Conservation (phyloP, 2,888 invertebrate genomes). For the Amiota mariae region DNA sequence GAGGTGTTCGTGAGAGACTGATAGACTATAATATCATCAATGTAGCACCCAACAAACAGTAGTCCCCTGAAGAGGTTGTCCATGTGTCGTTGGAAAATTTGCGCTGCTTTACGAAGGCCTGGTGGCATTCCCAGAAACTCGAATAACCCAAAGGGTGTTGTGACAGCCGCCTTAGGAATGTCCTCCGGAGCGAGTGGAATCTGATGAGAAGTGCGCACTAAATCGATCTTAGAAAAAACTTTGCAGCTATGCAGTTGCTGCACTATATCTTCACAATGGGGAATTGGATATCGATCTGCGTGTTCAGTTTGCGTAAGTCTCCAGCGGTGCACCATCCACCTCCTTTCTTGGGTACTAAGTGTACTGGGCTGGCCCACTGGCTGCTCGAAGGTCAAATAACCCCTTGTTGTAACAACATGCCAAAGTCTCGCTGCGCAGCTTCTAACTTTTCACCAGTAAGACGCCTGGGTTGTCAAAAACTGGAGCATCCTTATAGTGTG, state of each 20-base stretch:
- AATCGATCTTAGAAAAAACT: too few species aligned
- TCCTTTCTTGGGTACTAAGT: not conserved
- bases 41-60: not conserved
- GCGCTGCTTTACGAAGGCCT: not conserved
- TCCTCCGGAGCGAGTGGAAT: not conserved
- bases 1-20: not conserved
- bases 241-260: too few species aligned
- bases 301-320: too few species aligned
- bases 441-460: too few species aligned
- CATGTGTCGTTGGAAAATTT: not conserved
- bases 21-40: not conserved
- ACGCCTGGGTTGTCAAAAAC: too few species aligned
- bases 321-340: too few species aligned
- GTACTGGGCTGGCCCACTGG: not conserved
- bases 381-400: not conserved
- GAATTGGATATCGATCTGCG: too few species aligned
- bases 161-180: not conserved
- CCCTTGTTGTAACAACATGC: constrained; percentile 1
- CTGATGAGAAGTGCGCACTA: too few species aligned
- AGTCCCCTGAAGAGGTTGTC: constrained; percentile 1
- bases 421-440: not conserved
- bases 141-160: too few species aligned
- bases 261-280: too few species aligned
- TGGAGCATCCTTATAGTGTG: too few species aligned
- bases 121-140: not conserved